Conservation (phyloP, 1,140 invertebrate genomes). For the Drosophila melanica region DNA sequence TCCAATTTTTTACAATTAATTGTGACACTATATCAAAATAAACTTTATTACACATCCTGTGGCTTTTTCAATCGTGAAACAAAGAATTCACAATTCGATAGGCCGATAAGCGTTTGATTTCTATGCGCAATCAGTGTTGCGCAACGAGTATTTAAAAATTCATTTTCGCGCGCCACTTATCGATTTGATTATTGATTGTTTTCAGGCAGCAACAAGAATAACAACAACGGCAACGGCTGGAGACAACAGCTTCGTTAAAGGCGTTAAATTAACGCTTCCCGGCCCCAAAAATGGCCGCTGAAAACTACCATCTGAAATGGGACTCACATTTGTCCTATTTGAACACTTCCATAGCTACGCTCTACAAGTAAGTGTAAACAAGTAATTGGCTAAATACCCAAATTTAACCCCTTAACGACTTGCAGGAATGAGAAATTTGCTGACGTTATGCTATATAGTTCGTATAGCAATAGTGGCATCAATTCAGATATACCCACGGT, state of each 20-base stretch:
- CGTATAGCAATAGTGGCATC: conserved; percentile 64
- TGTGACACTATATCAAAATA: no score
- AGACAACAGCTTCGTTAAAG: conserved; percentile 28
- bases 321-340: conserved; percentile 92
- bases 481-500: conserved; percentile 79
- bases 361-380: conserved; percentile 86
- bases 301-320: conserved; percentile 95
- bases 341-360: conserved; percentile 90
- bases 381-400: not conserved
- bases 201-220: not conserved
- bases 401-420: not conserved
- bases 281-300: conserved; percentile 84
- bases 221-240: not conserved
- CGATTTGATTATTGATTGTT: conserved; percentile 67
- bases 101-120: conserved; percentile 14
- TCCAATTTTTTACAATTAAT: no score
- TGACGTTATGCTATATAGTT: conserved; percentile 92
- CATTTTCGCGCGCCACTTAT: conserved; percentile 50
- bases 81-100: conserved; percentile 38
- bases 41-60: no score
- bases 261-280: conserved; percentile 29
- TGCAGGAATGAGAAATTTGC: conserved; percentile 89
- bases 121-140: conserved; percentile 6
- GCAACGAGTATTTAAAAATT: not conserved
- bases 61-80: not conserved